A percentile compares a stretch with the other conserved stretches of the same genome.
These are phyloP conservation scores for Sclerodermus sp. DNA, from an alignment of 2,888 invertebrate genomes.

Conservation along the genomic window DNA sequence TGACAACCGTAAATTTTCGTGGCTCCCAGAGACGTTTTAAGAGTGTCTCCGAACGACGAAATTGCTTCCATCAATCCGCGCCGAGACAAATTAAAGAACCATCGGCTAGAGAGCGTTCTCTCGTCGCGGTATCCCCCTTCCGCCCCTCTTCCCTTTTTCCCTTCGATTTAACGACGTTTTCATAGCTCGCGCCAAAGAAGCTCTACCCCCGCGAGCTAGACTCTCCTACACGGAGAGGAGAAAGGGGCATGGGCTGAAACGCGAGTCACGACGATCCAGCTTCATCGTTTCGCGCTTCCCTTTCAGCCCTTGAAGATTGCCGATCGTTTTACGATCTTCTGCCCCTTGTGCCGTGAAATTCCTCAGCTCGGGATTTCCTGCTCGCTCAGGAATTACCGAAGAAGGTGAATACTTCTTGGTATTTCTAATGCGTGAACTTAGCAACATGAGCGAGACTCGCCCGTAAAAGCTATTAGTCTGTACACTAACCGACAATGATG, in stretches of 20 bases:
- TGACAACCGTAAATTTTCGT: conserved; percentile 46
- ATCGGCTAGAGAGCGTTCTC: conserved; percentile 21
- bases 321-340: conserved; percentile 6
- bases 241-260: conserved; percentile 6
- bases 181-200: conserved; percentile 14
- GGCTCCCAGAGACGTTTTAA: conserved; percentile 19
- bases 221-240: conserved; percentile 4
- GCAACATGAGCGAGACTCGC: too few relatives aligned
- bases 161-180: conserved; percentile 32
- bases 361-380: not conserved
- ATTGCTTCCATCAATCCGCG: conserved; percentile 52
- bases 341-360: not conserved
- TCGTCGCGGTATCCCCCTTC: not conserved
- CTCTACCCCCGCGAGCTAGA: conserved; percentile 7
- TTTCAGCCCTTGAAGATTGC: conserved; percentile 1
- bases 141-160: not conserved
- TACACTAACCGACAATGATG: too few relatives aligned
- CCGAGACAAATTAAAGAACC: conserved; percentile 47
- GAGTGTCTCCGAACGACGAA: conserved; percentile 36
- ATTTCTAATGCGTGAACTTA: too few relatives aligned
- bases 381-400: conserved; percentile 26
- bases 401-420: too few relatives aligned
- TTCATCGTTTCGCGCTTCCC: conserved; percentile 3
- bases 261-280: conserved; percentile 4
- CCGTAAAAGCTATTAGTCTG: too few relatives aligned